Conservation (phyloP, 53 echinoderm and acorn worm species). For the Paracentrotus lividus region DNA sequence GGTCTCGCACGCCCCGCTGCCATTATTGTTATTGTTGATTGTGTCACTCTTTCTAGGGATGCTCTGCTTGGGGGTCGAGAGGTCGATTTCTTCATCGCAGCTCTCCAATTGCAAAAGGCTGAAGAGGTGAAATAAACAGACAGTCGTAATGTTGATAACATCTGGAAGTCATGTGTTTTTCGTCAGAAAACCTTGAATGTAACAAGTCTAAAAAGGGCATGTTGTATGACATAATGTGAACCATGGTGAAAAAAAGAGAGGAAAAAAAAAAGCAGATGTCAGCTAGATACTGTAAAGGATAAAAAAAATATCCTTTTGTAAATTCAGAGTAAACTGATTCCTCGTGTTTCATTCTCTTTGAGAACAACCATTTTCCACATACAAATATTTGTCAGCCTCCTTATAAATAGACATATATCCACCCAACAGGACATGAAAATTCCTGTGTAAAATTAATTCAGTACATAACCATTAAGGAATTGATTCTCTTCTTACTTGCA, state of each 20-base stretch:
- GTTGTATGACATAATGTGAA: background rate
- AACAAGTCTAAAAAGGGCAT: background rate
- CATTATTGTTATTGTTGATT: constrained; percentile 89
- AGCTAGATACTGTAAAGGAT: background rate
- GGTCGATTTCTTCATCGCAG: constrained; percentile 93
- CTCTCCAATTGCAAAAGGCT: constrained; percentile 93
- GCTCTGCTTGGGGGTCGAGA: constrained; percentile 90
- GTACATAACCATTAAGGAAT: background rate
- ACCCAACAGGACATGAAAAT: background rate
- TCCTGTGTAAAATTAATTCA: background rate
- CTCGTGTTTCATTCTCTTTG: too few species aligned
- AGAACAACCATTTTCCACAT: background rate
- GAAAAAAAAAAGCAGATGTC: background rate
- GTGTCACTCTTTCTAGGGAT: constrained; percentile 85
- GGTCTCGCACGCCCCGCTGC: constrained; percentile 65
- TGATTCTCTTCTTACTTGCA: background rate
- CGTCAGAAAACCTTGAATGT: constrained; percentile 13
- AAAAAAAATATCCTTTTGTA: background rate
- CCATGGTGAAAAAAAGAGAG: background rate
- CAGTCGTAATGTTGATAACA: constrained; percentile 43
- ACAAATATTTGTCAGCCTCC: background rate
- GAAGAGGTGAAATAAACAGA: constrained; percentile 50
- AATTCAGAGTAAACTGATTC: too few species aligned
- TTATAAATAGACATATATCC: background rate
- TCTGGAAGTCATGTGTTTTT: constrained; percentile 21